These are phyloP conservation scores for Thyatira batis DNA, from an alignment of 2,888 invertebrate genomes.

Conservation along the genomic window DNA sequence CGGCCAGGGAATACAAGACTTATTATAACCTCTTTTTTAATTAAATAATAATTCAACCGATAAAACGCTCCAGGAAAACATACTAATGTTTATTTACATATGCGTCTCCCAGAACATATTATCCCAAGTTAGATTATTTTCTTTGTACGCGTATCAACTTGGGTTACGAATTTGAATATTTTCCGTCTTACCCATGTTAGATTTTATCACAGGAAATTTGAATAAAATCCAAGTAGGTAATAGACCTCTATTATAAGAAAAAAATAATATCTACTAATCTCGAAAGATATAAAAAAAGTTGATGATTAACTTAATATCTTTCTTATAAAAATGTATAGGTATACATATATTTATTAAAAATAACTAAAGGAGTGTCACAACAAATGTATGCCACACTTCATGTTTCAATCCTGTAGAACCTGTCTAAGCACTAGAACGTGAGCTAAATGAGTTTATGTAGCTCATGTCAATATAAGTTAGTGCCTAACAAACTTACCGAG, in stretches of 20 bases:
- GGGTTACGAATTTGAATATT: conserved; percentile 2
- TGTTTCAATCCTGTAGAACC: neutral
- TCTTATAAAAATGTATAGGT: too few relatives aligned
- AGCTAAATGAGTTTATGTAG: neutral
- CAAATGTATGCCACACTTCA: too few relatives aligned
- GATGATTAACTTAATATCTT: too few relatives aligned
- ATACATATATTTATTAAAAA: too few relatives aligned
- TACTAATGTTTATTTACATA: too few relatives aligned
- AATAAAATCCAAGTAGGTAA: neutral
- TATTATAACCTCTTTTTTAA: too few relatives aligned
- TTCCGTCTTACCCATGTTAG: neutral
- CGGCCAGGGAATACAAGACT: too few relatives aligned
- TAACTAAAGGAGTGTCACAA: too few relatives aligned
- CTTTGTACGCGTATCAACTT: neutral
- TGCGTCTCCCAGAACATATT: neutral
- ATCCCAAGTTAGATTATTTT: conserved; percentile 3
- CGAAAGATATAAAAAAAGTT: neutral
- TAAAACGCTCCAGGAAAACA: too few relatives aligned
- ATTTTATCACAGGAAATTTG: neutral
- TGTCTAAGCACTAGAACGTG: neutral
- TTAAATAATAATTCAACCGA: too few relatives aligned
- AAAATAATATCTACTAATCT: neutral
- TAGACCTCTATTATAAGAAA: neutral
- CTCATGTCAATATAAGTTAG: conserved; percentile 10
- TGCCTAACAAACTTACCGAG: conserved; percentile 28